Conservation (phyloP, 2,797 vertebrate genomes). For the Anabas testudineus region DNA sequence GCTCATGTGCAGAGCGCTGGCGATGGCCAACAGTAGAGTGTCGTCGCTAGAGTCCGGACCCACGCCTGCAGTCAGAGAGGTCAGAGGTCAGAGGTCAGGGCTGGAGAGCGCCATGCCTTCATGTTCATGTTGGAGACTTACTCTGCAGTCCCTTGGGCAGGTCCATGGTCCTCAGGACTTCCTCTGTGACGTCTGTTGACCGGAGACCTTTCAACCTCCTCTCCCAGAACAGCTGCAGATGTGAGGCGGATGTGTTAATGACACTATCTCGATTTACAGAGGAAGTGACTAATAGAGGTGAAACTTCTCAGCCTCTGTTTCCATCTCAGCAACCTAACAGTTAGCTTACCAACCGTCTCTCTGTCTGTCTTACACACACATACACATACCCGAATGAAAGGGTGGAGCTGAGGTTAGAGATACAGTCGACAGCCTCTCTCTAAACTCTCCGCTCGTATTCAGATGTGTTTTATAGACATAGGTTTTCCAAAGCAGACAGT, state of each 20-base stretch:
- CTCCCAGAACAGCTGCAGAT: conserved; percentile 93
- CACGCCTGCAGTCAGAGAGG: conserved; percentile 80
- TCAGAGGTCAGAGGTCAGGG: conserved; percentile 10
- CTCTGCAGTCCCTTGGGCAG: conserved; percentile 94
- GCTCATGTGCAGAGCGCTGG: conserved; percentile 93
- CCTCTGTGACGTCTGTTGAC: conserved; percentile 90
- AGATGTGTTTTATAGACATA: background rate
- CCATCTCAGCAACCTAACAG: no score
- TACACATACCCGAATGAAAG: background rate
- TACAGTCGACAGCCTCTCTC: background rate
- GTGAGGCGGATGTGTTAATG: background rate
- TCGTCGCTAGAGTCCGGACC: conserved; percentile 90
- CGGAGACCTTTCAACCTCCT: conserved; percentile 92
- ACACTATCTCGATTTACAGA: background rate
- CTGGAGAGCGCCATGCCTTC: background rate
- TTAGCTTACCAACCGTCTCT: no score
- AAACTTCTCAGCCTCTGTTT: no score
- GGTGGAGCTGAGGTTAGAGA: background rate
- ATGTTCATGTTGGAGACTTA: conserved; percentile 56
- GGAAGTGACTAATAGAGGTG: no score
- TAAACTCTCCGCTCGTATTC: background rate
- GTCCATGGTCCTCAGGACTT: conserved; percentile 91
- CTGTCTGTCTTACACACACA: no score
- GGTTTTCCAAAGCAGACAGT: background rate
- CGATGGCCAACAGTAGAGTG: conserved; percentile 91